Percentiles rank a stretch among this genome's conserved stretches.
Evolutionary conservation across 2,797 vertebrate genomes (phyloP).

Genomic region (Eleutherodactylus coqui): DNA sequence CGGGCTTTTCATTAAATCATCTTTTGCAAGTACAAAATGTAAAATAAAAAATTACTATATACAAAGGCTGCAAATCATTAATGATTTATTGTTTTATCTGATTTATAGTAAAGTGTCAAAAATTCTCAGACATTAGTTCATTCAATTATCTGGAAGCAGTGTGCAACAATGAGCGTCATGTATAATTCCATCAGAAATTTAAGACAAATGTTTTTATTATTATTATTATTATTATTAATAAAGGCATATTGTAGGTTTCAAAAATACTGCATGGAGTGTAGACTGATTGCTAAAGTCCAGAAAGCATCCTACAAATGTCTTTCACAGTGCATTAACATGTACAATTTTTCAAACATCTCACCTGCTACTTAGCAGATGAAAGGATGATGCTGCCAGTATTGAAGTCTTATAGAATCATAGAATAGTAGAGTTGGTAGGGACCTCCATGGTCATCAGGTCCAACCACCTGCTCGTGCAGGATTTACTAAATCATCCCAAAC

Average conservation of each 20-base stretch:
- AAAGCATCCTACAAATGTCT: background rate
- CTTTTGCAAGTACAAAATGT: conserved; percentile 51
- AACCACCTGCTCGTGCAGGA: too few relatives aligned
- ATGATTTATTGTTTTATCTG: conserved; percentile 47
- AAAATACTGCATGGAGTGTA: background rate
- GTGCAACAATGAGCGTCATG: conserved; percentile 8
- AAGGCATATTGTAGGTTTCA: background rate
- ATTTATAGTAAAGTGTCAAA: conserved; percentile 44
- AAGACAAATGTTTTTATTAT: conserved; percentile 23
- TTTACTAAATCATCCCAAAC: too few relatives aligned
- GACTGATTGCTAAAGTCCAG: background rate
- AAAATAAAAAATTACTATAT: conserved; percentile 32
- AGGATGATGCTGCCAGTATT: background rate
- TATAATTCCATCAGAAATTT: conserved; percentile 24
- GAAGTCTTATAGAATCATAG: background rate
- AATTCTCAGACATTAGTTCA: conserved; percentile 29
- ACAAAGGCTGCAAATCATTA: conserved; percentile 37
- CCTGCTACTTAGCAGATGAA: background rate
- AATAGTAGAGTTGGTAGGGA: too few relatives aligned
- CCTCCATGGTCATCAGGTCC: too few relatives aligned
- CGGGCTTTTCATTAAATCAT: conserved; percentile 46
- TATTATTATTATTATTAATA: conserved; percentile 33
- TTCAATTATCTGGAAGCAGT: conserved; percentile 39
- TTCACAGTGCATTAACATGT: background rate
- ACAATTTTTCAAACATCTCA: background rate